Evolutionary conservation across 2,888 invertebrate genomes (phyloP), one percentile per base, ranked within the genome.

Genomic region (Drosophila prostipennis): DNA sequence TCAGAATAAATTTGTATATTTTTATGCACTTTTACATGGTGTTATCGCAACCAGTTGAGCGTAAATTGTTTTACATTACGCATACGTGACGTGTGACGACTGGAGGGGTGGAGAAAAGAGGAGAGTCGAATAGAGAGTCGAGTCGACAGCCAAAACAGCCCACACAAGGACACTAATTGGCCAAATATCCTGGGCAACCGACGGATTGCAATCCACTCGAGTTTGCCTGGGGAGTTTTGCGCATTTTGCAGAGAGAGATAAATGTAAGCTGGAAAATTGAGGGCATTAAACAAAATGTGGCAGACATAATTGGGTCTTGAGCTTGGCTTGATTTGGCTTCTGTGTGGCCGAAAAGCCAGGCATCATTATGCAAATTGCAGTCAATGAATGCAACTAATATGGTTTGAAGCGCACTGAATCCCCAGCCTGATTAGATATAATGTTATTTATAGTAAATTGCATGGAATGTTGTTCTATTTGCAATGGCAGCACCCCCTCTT

Each of bases 11-110:
- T 26, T 26, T 6, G 6, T 26, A 7, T 14, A 11, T 34, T 34
- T 34, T 3, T 2, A 32, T 34, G 19, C 11, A 29, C 7, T 39
- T 52, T 34, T n/a, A n/a, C 23, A 0, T n/a, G 23, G 45, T 77
- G 40, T 54, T 36, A 1, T 19, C 10, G 14, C 37, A 23, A 16
- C 45, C 45, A 49, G 32, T 14, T 14, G 14, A n/a, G 16, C 63
- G 46, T 37, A 46, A 46, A 57, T 56, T 57, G 57, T 49, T 55
- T 43, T n/a, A 42, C 58, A 74, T 73, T 60, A 63, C 64, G 60
- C 34, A 79, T 78, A 76, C 79, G 78, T 72, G 65, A 64, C 57
- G 65, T 70, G 63, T 68, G 54, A 39, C 48, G 6, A 19, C 19
- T n/a, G 13, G 11, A 8, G 36, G 32, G 32, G 14, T 7, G n/a